Percentiles rank a stretch among this genome's conserved stretches.
Conservation (phyloP, 30 jellyfish, hydroid and myxozoan genomes). For the Pseudorhiza aurosa region DNA sequence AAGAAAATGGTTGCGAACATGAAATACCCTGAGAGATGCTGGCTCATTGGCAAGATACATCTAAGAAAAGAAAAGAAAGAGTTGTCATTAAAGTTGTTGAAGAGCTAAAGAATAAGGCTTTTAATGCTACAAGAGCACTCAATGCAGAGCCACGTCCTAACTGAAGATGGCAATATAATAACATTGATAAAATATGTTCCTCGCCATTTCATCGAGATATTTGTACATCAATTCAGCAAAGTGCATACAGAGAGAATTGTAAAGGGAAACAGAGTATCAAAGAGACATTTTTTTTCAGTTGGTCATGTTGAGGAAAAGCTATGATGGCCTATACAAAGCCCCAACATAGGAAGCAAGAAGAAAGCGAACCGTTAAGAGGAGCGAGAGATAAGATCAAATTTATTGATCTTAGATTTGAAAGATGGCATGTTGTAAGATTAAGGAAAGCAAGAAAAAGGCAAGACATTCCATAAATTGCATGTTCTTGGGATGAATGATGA, state of each 20-base stretch:
- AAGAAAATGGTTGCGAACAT: constrained; percentile 25
- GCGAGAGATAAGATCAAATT: no score
- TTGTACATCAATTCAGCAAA: constrained; percentile 1
- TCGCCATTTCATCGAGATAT: not conserved
- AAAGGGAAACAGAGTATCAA: not conserved
- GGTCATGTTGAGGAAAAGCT: no score
- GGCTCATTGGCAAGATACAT: constrained; percentile 20
- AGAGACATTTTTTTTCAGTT: no score
- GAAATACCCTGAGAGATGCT: constrained; percentile 23
- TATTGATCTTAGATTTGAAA: no score
- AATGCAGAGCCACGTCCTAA: constrained; percentile 6
- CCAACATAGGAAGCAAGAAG: no score
- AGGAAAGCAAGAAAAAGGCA: no score
- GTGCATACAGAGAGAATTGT: constrained; percentile 8
- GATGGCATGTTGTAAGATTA: no score
- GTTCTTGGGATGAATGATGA: no score
- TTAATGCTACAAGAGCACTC: constrained; percentile 21
- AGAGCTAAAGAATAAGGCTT: not conserved
- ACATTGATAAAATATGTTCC: not conserved
- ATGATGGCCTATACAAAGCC: no score
- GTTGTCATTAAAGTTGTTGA: not conserved
- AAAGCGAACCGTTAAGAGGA: no score
- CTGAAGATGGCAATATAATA: constrained; percentile 19
- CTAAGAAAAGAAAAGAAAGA: constrained; percentile 9
- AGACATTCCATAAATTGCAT: no score